A percentile compares a stretch with the other conserved stretches of the same genome.
These are phyloP conservation scores for Drosophila novamexicana DNA, from an alignment of 1,140 invertebrate species.

Conservation along the genomic window DNA sequence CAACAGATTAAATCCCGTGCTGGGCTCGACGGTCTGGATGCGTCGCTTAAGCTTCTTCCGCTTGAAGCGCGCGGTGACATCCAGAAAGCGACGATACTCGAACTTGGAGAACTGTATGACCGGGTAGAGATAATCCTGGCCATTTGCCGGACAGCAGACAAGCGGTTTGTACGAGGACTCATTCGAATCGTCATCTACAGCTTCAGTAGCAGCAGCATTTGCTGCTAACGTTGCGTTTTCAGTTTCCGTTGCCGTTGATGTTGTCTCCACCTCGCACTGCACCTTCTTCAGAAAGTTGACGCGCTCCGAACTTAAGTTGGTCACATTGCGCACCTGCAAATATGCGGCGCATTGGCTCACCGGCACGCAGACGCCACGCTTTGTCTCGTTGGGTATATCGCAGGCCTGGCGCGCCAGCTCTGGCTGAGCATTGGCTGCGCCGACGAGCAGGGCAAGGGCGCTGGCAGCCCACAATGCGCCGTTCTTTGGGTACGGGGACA, in stretches of 20 bases:
- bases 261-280: constrained; percentile 60
- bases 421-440: not conserved
- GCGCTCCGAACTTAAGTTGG: constrained; percentile 73
- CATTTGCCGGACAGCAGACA: constrained; percentile 78
- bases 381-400: constrained; percentile 76
- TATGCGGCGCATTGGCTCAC: constrained; percentile 73
- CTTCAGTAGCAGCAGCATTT: not conserved
- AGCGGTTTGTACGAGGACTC: constrained; percentile 43
- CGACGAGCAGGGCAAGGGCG: constrained; percentile 30
- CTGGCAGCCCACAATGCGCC: constrained; percentile 52
- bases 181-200: not conserved
- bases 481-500: constrained; percentile 29
- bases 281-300: constrained; percentile 82
- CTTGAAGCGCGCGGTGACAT: constrained; percentile 69
- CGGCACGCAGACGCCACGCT: constrained; percentile 66
- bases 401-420: constrained; percentile 33
- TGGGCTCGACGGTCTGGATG: constrained; percentile 73
- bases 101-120: constrained; percentile 78
- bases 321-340: constrained; percentile 68
- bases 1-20: constrained; percentile 67
- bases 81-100: constrained; percentile 74
- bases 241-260: not conserved
- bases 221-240: not conserved
- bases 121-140: constrained; percentile 74
- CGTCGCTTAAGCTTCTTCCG: constrained; percentile 75